Percentiles rank a stretch among this genome's conserved stretches.
Conservation (phyloP, 2,888 invertebrate genomes). For the Tetragonisca angustula region DNA sequence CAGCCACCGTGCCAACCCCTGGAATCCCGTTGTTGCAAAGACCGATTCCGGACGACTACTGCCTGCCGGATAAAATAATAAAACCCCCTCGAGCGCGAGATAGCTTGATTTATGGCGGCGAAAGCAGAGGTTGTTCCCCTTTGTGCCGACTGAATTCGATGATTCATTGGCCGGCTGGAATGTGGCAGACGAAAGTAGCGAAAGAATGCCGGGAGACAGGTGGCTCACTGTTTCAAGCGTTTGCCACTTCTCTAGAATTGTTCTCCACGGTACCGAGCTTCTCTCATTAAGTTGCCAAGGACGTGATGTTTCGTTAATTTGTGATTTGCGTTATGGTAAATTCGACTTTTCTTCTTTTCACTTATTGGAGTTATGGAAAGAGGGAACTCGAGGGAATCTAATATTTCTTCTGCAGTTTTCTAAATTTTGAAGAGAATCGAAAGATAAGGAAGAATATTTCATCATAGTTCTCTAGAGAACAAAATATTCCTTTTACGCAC, state of each 20-base stretch:
- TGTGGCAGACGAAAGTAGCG: neutral
- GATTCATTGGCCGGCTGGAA: slow-evolving; percentile 76
- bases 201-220: neutral
- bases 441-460: too few relatives aligned
- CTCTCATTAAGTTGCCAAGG: neutral
- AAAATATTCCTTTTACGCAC: neutral
- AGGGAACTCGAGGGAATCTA: fast-evolving
- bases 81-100: slow-evolving; percentile 73
- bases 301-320: neutral
- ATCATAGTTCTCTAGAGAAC: too few relatives aligned
- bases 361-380: neutral
- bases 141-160: slow-evolving; percentile 74
- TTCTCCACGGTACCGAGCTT: neutral
- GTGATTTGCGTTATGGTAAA: neutral
- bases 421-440: too few relatives aligned
- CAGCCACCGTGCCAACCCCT: neutral
- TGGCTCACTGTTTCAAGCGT: neutral
- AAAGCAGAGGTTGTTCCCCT: slow-evolving; percentile 79
- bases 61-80: slow-evolving; percentile 75
- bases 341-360: neutral
- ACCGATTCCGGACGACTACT: slow-evolving; percentile 41
- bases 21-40: slow-evolving; percentile 13
- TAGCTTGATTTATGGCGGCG: slow-evolving; percentile 81
- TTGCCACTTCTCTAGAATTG: too few relatives aligned
- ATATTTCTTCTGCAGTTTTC: too few relatives aligned